These are phyloP conservation scores for Numida meleagris DNA, from an alignment of 2,113 vertebrate species.

Conservation along the genomic window DNA sequence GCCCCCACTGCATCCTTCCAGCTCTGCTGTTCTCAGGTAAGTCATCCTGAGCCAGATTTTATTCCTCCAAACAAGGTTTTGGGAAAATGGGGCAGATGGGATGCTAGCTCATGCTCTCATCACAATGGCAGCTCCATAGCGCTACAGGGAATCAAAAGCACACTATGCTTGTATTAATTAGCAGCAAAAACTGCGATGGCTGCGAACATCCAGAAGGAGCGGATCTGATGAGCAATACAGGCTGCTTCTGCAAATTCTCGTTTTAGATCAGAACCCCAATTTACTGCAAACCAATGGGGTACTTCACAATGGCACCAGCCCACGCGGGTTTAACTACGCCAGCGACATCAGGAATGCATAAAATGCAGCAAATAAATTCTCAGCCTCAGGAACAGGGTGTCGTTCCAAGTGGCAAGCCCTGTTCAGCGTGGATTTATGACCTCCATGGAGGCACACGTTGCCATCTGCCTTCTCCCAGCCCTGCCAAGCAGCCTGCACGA, in stretches of 20 bases:
- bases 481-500: neutral
- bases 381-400: neutral
- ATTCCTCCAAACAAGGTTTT: neutral
- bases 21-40: slow-evolving; percentile 21
- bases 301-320: neutral
- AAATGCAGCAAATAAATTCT: neutral
- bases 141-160: neutral
- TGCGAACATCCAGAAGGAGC: slow-evolving; percentile 30
- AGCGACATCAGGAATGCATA: neutral
- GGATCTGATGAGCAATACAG: neutral
- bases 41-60: neutral
- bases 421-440: neutral
- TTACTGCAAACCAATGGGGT: neutral
- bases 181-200: neutral
- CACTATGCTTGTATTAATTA: neutral
- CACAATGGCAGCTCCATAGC: neutral
- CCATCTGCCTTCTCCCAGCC: slow-evolving; percentile 19
- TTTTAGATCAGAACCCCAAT: neutral
- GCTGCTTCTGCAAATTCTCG: neutral
- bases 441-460: neutral
- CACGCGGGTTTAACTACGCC: neutral
- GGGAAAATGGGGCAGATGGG: slow-evolving; percentile 33
- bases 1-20: neutral
- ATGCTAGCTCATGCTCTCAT: slow-evolving; percentile 16
- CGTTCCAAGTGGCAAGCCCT: slow-evolving; percentile 10